These are phyloP conservation scores for Doris montereyensis DNA, from an alignment of 2,888 invertebrate species.

Conservation along the genomic window DNA sequence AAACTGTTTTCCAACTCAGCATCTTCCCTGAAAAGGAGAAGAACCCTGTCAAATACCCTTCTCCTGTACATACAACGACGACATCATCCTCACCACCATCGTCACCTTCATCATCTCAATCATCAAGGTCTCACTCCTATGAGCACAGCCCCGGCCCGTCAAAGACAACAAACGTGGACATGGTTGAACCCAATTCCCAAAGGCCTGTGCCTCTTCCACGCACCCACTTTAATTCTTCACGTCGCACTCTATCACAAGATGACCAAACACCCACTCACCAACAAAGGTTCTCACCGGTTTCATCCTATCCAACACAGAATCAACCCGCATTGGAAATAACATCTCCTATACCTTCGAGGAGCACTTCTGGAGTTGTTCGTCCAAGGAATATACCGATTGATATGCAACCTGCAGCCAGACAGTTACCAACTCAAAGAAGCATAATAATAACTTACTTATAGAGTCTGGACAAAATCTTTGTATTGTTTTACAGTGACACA, in stretches of 20 bases:
- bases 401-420: constrained; percentile 44
- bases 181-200: too few species aligned
- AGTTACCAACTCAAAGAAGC: constrained; percentile 46
- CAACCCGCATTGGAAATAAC: too few species aligned
- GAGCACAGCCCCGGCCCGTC: too few species aligned
- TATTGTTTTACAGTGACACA: too few species aligned
- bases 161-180: too few species aligned
- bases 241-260: too few species aligned
- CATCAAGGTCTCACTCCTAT: too few species aligned
- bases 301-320: too few species aligned
- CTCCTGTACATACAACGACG: not conserved
- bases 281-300: too few species aligned
- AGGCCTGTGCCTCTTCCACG: too few species aligned
- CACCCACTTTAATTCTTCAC: too few species aligned
- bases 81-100: constrained; percentile 10
- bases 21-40: not conserved
- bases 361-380: not conserved
- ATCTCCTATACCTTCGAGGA: not conserved
- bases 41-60: not conserved
- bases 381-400: not conserved
- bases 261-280: too few species aligned
- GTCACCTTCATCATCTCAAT: not conserved
- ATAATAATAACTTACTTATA: constrained; percentile 55
- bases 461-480: not conserved
- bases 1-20: not conserved